phyloP scores from a whole-genome alignment of 2,113 vertebrate genomes.

The Orycteropus afer region DNA sequence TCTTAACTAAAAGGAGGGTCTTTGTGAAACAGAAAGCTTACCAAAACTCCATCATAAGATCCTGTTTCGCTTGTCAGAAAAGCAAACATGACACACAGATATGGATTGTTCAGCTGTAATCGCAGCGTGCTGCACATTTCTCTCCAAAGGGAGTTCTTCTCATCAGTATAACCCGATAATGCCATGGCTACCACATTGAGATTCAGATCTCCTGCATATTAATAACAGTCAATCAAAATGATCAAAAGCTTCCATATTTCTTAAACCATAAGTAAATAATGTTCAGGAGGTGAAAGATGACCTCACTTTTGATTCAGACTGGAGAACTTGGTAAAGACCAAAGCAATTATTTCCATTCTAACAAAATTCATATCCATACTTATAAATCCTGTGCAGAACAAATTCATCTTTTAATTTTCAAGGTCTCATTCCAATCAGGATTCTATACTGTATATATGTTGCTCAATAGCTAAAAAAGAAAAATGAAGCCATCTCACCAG shows the following conservation, averaged over 20 bases:
- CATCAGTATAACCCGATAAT: constrained; percentile 97
- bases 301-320: constrained; percentile 18
- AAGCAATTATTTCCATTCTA: constrained; percentile 1
- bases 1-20: constrained; percentile 29
- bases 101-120: constrained; percentile 95
- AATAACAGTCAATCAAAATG: constrained; percentile 66
- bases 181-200: constrained; percentile 99
- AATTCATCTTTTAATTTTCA: constrained; percentile 19
- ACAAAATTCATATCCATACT: background rate
- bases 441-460: background rate
- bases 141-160: constrained; percentile 97
- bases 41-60: constrained; percentile 96
- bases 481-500: background rate
- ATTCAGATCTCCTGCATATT: constrained; percentile 93
- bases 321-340: background rate
- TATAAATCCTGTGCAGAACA: background rate
- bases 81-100: constrained; percentile 98
- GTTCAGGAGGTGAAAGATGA: background rate
- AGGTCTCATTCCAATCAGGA: constrained; percentile 2
- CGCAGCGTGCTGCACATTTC: constrained; percentile 98
- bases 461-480: background rate
- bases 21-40: constrained; percentile 80
- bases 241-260: background rate
- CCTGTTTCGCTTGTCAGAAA: constrained; percentile 98
- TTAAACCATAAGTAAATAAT: background rate